These are phyloP conservation scores for Phylloscopus collybita DNA, from an alignment of 2,797 vertebrate species.

Conservation along the genomic window DNA sequence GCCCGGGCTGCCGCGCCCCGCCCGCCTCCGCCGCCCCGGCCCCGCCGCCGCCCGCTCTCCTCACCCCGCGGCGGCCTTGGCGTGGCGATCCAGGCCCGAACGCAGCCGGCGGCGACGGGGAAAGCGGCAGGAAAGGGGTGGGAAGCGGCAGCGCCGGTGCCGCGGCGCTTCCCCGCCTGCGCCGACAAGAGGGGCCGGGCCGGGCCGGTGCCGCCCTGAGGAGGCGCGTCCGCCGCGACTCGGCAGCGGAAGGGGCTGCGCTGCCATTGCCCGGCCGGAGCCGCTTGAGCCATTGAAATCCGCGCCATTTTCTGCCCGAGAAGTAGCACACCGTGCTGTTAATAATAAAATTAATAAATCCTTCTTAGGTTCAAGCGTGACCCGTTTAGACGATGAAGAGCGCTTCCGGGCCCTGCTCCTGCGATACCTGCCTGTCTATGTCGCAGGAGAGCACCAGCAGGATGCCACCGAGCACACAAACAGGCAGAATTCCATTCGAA, in stretches of 20 bases:
- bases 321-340: background rate
- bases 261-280: accelerated
- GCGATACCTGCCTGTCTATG: accelerated
- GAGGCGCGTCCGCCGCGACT: accelerated
- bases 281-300: accelerated
- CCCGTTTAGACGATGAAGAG: accelerated
- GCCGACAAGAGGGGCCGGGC: constrained; percentile 11
- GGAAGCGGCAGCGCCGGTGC: background rate
- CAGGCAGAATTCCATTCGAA: no score
- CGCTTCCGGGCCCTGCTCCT: background rate
- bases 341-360: background rate
- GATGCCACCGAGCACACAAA: background rate
- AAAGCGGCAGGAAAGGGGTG: background rate
- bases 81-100: background rate
- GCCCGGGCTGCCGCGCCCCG: background rate
- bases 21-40: background rate
- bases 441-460: accelerated
- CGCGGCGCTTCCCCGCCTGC: constrained; percentile 41
- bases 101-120: background rate
- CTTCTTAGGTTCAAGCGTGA: background rate
- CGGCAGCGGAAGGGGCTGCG: accelerated
- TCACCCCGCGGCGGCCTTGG: background rate
- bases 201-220: background rate
- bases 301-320: accelerated
- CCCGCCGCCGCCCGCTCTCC: background rate